Evolutionary conservation across 2,113 vertebrate genomes (phyloP), one percentile per base, ranked within the genome.

Genomic region (Acrocephalus arundinaceus): DNA sequence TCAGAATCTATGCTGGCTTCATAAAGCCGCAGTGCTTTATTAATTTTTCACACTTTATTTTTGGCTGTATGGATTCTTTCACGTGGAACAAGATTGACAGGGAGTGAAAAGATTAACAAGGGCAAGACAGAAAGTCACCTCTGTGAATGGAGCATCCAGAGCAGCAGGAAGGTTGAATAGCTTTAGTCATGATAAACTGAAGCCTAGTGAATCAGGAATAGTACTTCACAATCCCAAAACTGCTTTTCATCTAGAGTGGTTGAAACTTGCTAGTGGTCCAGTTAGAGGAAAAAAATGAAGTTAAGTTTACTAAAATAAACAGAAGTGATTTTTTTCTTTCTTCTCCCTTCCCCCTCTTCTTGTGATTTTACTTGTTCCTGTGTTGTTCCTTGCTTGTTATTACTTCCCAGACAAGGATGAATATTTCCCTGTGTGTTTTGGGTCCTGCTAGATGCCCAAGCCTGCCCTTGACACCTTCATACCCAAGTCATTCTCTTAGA

Each of bases 11-110:
- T 77, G 27, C 52, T 58, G 49, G 63, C 43, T 85, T 82, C 37
- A 8, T 82, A 91, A 82, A 85, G n/a, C 23, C 68, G 11, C 51
- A 71, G 39, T 70, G 37, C 54, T 87, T 85, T 82, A 85, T 91
- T 91, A 82, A 85, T 92, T 93, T 85, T 91, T 89, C 85, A 65
- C 87, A 30, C 71, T 82, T 78, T 46, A 58, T 58, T 91, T 96
- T 94, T 91, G 71, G 28, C 63, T 73, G 13, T 46, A 7, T 81
- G 46, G 51, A 58, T 82, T 87, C 39, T 63, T 90, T 85, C 62
- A 58, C 18, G 1, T 51, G 62, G 74, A 78, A 62, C 15, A 49
- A 70, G 55, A 45, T n/a, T 77, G 71, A 30, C 77, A 66, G 58
- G 23, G 71, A 66, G 45, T 82, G 67, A 66, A 61, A 92, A 70